Percentiles rank a stretch among this genome's conserved stretches.
Conservation (phyloP, 2,113 vertebrate genomes). For the Phoxinus phoxinus region DNA sequence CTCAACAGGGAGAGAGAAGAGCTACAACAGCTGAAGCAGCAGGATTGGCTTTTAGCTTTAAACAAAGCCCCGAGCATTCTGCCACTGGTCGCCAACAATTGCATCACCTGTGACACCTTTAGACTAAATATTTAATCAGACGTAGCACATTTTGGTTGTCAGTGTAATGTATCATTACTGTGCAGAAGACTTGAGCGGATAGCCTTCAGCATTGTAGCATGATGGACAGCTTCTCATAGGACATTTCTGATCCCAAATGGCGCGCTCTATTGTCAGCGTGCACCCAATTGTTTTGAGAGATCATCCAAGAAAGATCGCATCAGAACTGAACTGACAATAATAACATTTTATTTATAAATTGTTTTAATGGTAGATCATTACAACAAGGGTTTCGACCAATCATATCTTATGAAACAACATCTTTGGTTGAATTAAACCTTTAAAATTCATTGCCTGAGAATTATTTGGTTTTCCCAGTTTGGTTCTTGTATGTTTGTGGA, state of each 20-base stretch:
- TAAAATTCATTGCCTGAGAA: background rate
- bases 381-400: background rate
- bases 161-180: background rate
- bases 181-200: background rate
- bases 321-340: background rate
- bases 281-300: background rate
- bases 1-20: slow-evolving; percentile 11
- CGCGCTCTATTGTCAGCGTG: background rate
- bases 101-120: slow-evolving; percentile 27
- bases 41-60: background rate
- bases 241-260: slow-evolving; percentile 9
- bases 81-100: background rate
- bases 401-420: background rate
- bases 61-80: background rate
- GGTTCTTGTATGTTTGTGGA: background rate
- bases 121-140: slow-evolving; percentile 25
- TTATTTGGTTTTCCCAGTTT: background rate
- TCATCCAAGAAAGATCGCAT: background rate
- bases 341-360: background rate
- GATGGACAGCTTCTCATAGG: background rate
- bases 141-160: background rate
- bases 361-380: background rate
- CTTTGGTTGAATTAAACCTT: background rate
- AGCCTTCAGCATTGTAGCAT: background rate
- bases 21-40: slow-evolving; percentile 27